Evolutionary conservation across 2,113 vertebrate genomes (phyloP), one percentile per base, ranked within the genome.

Genomic region (Pogonocichla stellata): DNA sequence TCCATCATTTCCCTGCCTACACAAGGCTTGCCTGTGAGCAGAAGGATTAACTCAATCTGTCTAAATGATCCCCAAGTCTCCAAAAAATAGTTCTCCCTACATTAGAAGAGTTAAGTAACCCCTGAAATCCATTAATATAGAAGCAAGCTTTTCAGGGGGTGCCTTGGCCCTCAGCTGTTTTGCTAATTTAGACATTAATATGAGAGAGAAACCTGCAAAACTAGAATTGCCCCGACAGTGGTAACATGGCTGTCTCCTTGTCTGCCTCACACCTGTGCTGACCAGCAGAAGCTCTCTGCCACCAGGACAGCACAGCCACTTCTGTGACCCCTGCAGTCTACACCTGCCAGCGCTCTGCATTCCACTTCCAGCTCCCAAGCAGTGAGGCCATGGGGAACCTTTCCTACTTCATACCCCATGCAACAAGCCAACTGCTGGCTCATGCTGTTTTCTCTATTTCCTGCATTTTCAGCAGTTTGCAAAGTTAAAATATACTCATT

Each of bases 391-490:
- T 1, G 3, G 42, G 25, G n/a, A 10, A 16, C 10, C 47, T 62
- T 73, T 74, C 42, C 45, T 58, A 4, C 26, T 77, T 69, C 42
- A 15, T 19, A 22, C 10, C 26, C 28, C 24, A 3, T 9, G 33
- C 56, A 89, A 64, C 51, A 80, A 38, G 34, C 33, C 64, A 86
- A n/a, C 60, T 74, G 34, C 65, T 89, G 72, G 45, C 47, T 75
- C 6, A 3, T 5, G 19, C 29, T 58, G 5, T 2, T 72, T 90
- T 79, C 71, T 45, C 42, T 34, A 85, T 72, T 92, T 77, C 79
- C 71, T 86, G 62, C 67, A 58, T 80, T 94, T 96, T 95, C 91
- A 96, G 67, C 88, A 90, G 67, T 88, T 80, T 86, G 29, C 47
- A 58, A 66, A 62, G 64, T 86, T 90, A 73, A 83, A 86, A 86